Base-by-base conservation (phyloP, 2,888 invertebrate genomes). In the Caenorhabditis sinica region DNA sequence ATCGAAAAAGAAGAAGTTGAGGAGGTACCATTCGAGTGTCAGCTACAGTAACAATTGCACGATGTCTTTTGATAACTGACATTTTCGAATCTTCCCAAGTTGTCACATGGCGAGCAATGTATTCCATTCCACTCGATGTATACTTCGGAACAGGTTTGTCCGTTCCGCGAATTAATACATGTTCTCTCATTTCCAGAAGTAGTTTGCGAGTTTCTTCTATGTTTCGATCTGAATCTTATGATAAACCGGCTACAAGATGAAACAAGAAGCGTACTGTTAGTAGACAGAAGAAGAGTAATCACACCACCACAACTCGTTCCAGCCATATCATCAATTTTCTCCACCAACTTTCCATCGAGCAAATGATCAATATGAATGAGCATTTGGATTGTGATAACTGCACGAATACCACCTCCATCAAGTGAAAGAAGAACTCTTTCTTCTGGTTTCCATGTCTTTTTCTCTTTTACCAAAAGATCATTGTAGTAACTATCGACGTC, bases 231-330 rank as follows among this genome's bases (percentile, higher is more conserved):
- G 71, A 40, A 73, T 43, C 11, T n/a, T n/a, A n/a, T n/a, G n/a
- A n/a, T n/a, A n/a, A n/a, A n/a, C n/a, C n/a, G n/a, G n/a, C n/a
- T n/a, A n/a, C n/a, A n/a, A n/a, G n/a, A n/a, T n/a, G n/a, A n/a
- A n/a, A n/a, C n/a, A n/a, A n/a, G n/a, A n/a, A n/a, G n/a, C 71
- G 0, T 5, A 82, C 82, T 82, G 45, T 73, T 77, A 4, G 82
- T 85, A 0, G 83, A 76, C 8, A 86, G 33, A n/a, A 88, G 66
- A 36, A 88, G 75, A 5, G 83, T 83, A 23, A 87, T 77, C 13
- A 88, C 77, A 6, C 88, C 88, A 2, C 88, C 88, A 76, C 88
- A 87, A 72, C 86, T 87, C 2, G 88, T 88, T n/a, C 88, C 88
- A 20, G 79, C 82, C 58, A 87, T n/a, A 77, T 83, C 87, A 71